Base-by-base conservation (phyloP, 2,888 invertebrate genomes). In the Melipona beecheii region DNA sequence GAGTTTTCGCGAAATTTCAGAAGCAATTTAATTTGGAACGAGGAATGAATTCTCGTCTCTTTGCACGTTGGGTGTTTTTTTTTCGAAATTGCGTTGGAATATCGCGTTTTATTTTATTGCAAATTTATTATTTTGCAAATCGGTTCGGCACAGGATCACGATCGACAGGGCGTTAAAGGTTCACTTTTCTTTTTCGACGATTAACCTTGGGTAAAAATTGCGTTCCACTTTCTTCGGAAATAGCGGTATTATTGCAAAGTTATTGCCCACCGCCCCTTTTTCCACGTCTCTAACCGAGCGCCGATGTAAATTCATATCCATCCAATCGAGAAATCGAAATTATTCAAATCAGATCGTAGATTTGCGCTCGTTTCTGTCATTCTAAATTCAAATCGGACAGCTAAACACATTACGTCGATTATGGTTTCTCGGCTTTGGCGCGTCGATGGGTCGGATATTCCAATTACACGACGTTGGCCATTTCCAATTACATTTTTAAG, bases 321-420 rank as follows among this genome's bases (percentile, higher is more conserved):
- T 69, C 71, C 71, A 49, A 66, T 78, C 78, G 74, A 74, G 73
- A 70, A 81, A 84, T 84, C 54, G 84, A 81, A 84, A 84, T 81
- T 84, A 84, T 84, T 84, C 81, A 84, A 84, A 84, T 84, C 77
- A 56, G 52, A 31, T 9, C 49, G 49, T 52, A 43, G 77, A 70
- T 71, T 78, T 49, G 54, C 66, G 66, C 64, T 73, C 81, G 65
- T 65, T 62, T 74, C 81, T 78, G 74, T 62, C 70, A 71, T 74
- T 71, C 43, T 62, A 66, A 78, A 82, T 78, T 77, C 75, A 78
- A 64, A 74, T 60, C 9, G 60, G 58, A 70, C 58, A 69, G 74
- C 71, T 79, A 75, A 78, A 58, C 70, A 65, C 49, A 70, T 62
- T 64, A 68, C 11, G 27, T 43, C n/a, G 21, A 58, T 60, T 75